Base-by-base conservation (phyloP, 2,113 vertebrate species). In the Pseudorasbora parva region DNA sequence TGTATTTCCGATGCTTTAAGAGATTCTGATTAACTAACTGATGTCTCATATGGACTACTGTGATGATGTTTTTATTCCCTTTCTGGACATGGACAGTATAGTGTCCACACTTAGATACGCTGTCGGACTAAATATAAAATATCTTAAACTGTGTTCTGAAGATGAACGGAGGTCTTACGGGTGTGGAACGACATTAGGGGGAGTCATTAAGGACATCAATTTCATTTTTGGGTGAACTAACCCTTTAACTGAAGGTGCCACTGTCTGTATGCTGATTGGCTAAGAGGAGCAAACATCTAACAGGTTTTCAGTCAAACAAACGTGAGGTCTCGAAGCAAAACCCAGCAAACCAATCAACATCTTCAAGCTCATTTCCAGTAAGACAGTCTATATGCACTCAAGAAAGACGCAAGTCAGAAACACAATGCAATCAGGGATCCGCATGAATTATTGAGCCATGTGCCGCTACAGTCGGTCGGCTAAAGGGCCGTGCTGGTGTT, bases 361-460 rank as follows among this genome's bases (percentile, higher is more conserved):
- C 41, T 82, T 19, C 33, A 71, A 64, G 81, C 19, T n/a, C 12
- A 54, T 54, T 54, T 54, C 51, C 19, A 54, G 17, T 17, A 66
- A 51, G 72, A 54, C 25, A 1, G 19, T 4, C 19, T 33, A 51
- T 62, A 60, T 11, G 27, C 17, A 41, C 62, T 14, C 41, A 57
- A 59, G 64, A 54, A 57, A 59, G 64, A 54, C 47, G n/a, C 0
- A 23, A 66, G 23, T 62, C 33, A 57, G 83, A 37, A 78, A 84
- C 62, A 69, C 62, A 49, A 78, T 47, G 83, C 19, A 81, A 69
- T 81, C 43, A 37, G 27, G 64, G 54, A 23, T 4, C 17, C 3
- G 19, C 11, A 37, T 85, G 68, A 80, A 85, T 85, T 80, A 85
- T 85, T 74, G 56, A 85, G 43, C 57, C 57, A n/a, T 57, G 17